Evolutionary conservation across 2,888 invertebrate genomes (phyloP).

Genomic region (Heliconius ethilla): DNA sequence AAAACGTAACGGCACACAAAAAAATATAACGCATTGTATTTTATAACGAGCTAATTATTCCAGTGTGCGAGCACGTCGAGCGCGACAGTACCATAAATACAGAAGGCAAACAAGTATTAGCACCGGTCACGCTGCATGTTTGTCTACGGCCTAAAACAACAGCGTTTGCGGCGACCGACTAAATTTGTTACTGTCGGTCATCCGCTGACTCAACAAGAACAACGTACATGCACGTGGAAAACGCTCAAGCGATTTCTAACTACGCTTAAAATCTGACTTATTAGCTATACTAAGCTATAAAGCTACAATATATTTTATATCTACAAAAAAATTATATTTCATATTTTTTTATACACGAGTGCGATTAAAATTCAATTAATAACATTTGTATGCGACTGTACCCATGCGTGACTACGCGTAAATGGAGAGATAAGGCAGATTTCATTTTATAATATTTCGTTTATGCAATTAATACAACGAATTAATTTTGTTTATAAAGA

Average conservation of each 20-base stretch:
- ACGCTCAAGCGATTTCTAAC: constrained; percentile 27
- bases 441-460: constrained; percentile 75
- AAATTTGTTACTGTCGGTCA: constrained; percentile 76
- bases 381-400: constrained; percentile 55
- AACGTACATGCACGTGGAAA: constrained; percentile 55
- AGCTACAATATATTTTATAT: background rate
- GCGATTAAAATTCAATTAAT: constrained; percentile 25
- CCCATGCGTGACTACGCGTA: constrained; percentile 72
- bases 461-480: constrained; percentile 71
- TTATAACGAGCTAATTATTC: constrained; percentile 80
- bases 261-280: background rate
- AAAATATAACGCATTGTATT: constrained; percentile 63
- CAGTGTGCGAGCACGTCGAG: constrained; percentile 65
- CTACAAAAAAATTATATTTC: background rate
- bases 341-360: background rate
- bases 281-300: background rate
- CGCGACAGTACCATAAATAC: constrained; percentile 75
- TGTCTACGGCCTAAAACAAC: constrained; percentile 80
- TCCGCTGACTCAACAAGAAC: constrained; percentile 71
- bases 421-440: constrained; percentile 65
- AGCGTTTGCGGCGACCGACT: constrained; percentile 75
- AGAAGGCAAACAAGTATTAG: constrained; percentile 76
- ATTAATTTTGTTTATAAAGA: constrained; percentile 77
- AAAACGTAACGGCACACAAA: constrained; percentile 37
- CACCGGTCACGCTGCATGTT: constrained; percentile 80